phyloP scores from a whole-genome alignment of 2,797 vertebrate genomes.

The Emys orbicularis region DNA sequence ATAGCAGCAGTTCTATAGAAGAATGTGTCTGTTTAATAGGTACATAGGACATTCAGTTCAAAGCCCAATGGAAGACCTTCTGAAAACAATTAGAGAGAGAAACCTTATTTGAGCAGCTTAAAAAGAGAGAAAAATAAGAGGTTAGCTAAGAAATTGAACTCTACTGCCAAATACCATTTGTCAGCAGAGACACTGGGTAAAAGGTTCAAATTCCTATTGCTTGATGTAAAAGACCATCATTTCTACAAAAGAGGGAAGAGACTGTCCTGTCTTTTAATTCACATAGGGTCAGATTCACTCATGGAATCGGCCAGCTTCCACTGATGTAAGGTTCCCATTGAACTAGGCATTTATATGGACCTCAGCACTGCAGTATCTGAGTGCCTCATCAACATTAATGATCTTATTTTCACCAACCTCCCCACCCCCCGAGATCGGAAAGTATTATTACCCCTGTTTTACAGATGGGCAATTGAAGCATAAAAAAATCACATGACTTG shows the following conservation, averaged over 20 bases:
- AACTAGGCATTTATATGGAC: neutral
- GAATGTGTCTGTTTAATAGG: neutral
- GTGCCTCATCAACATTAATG: neutral
- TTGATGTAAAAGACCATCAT: neutral
- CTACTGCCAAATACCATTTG: neutral
- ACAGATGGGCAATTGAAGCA: neutral
- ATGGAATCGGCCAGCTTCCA: neutral
- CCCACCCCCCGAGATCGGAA: neutral
- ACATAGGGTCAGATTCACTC: neutral
- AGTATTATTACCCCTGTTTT: neutral
- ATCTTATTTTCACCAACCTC: neutral
- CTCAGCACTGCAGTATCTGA: neutral
- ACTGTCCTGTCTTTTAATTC: accelerated
- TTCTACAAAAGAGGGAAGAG: neutral
- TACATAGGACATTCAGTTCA: neutral
- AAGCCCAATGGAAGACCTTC: neutral
- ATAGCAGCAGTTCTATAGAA: neutral
- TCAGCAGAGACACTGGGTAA: neutral
- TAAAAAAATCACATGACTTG: neutral
- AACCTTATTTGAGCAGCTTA: neutral
- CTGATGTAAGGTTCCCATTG: neutral
- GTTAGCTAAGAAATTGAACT: neutral
- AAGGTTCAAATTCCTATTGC: neutral
- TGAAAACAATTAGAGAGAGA: neutral
- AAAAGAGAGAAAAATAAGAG: neutral